These are phyloP conservation scores for Zelleria hepariella DNA, from an alignment of 2,888 invertebrate species.

Conservation along the genomic window DNA sequence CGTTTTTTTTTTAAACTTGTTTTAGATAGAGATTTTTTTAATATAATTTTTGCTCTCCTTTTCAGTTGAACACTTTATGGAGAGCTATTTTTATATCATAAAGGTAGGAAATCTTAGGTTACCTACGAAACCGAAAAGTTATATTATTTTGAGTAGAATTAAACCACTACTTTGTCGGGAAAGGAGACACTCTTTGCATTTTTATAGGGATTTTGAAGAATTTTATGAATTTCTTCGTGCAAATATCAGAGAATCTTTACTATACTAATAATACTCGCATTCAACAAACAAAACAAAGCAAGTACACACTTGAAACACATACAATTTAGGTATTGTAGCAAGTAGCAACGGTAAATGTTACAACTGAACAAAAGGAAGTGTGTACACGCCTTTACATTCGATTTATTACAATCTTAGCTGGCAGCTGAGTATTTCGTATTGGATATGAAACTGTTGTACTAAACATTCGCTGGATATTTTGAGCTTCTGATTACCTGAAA, in stretches of 20 bases:
- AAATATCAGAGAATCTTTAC: background rate
- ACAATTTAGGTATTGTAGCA: background rate
- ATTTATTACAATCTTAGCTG: conserved; percentile 19
- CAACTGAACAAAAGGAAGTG: background rate
- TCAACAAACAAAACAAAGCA: background rate
- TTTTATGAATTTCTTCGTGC: too few relatives aligned
- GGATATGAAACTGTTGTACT: conserved; percentile 64
- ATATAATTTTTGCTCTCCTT: background rate
- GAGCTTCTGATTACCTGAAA: conserved; percentile 44
- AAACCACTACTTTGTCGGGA: background rate
- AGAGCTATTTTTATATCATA: background rate
- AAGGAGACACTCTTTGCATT: background rate
- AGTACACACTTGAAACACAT: background rate
- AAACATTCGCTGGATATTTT: conserved; percentile 35
- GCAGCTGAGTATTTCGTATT: conserved; percentile 28
- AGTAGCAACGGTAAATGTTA: background rate
- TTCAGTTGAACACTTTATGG: background rate
- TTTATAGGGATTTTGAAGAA: too few relatives aligned
- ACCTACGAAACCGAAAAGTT: background rate
- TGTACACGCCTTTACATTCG: background rate
- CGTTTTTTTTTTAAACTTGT: background rate
- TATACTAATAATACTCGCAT: background rate
- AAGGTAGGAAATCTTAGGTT: background rate
- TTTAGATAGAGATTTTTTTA: background rate
- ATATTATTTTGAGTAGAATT: background rate